phyloP scores from a whole-genome alignment of 2,113 vertebrate genomes.

The Vicugna pacos region DNA sequence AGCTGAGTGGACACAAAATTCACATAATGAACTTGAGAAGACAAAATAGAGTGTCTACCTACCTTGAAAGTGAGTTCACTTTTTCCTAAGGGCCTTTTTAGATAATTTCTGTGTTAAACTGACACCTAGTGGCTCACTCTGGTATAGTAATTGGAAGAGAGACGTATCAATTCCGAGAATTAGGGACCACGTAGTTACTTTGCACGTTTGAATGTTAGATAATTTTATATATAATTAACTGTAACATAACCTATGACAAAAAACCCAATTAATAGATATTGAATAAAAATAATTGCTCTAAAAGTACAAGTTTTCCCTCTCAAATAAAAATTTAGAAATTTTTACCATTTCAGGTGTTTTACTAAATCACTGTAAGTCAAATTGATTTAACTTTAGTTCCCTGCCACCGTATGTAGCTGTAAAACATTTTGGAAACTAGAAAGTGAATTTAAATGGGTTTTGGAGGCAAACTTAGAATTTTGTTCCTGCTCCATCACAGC shows the following conservation, averaged over 20 bases:
- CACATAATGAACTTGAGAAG: neutral
- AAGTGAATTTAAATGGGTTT: neutral
- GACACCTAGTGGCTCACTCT: neutral
- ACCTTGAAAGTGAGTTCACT: neutral
- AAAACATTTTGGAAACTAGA: neutral
- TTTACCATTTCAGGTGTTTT: neutral
- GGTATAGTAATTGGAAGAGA: neutral
- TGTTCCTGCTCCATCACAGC: neutral
- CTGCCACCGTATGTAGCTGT: neutral
- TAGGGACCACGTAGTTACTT: neutral
- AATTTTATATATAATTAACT: neutral
- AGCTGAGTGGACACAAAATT: neutral
- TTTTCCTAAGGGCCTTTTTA: neutral
- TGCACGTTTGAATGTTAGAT: neutral
- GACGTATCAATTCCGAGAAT: neutral
- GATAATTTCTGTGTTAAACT: neutral
- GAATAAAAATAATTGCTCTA: neutral
- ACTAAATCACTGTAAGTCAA: neutral
- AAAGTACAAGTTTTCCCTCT: neutral
- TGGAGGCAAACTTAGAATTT: neutral
- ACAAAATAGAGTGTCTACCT: neutral
- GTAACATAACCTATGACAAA: neutral
- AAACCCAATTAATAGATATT: neutral
- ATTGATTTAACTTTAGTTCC: neutral
- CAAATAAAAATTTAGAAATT: neutral